These are phyloP conservation scores for Thaumatotibia leucotreta DNA, from an alignment of 1,140 invertebrate species.

Conservation along the genomic window DNA sequence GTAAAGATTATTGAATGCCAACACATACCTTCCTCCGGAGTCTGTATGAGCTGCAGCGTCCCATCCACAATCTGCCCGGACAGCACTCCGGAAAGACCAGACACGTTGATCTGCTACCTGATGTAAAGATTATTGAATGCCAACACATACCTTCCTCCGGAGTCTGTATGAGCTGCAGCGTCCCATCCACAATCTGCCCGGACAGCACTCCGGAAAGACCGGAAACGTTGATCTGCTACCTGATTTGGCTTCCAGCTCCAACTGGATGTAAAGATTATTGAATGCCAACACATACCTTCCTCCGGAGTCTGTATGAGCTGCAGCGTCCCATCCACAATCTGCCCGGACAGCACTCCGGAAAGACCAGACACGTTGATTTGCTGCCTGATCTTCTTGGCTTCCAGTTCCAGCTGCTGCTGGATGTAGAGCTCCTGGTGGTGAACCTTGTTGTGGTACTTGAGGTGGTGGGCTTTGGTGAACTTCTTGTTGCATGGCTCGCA, in stretches of 20 bases:
- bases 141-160: constrained; percentile 46
- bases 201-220: constrained; percentile 47
- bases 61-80: too few relatives aligned
- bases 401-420: constrained; percentile 63
- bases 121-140: too few relatives aligned
- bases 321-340: constrained; percentile 57
- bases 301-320: constrained; percentile 41
- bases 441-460: constrained; percentile 75
- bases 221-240: constrained; percentile 52
- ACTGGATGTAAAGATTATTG: constrained; percentile 60
- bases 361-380: constrained; percentile 56
- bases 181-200: constrained; percentile 56
- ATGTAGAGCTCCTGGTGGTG: constrained; percentile 73
- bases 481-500: constrained; percentile 71
- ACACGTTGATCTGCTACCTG: too few relatives aligned
- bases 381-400: constrained; percentile 63
- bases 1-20: too few relatives aligned
- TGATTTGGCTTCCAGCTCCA: constrained; percentile 65
- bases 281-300: constrained; percentile 37
- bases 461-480: constrained; percentile 73
- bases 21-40: too few relatives aligned
- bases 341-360: constrained; percentile 45
- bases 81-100: too few relatives aligned
- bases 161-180: constrained; percentile 43
- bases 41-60: too few relatives aligned